A percentile compares a stretch with the other conserved stretches of the same genome.
These are phyloP conservation scores for Theodoxus fluviatilis DNA, from an alignment of 2,888 invertebrate genomes.

Conservation along the genomic window DNA sequence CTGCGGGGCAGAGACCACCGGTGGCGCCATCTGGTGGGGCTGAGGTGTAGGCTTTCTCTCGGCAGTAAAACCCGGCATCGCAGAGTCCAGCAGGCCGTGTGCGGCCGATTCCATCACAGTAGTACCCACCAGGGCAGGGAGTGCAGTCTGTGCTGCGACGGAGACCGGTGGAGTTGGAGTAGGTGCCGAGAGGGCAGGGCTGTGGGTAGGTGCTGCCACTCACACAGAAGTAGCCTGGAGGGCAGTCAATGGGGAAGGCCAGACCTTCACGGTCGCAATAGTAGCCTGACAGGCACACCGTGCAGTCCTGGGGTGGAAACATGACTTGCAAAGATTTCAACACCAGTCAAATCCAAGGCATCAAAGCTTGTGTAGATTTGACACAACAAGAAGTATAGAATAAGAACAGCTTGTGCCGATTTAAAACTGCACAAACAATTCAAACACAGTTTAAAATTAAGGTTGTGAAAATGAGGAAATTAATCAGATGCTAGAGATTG, in stretches of 20 bases:
- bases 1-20: constrained; percentile 61
- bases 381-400: too few species aligned
- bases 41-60: constrained; percentile 62
- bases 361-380: too few species aligned
- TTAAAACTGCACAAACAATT: too few species aligned
- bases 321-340: not conserved
- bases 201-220: constrained; percentile 55
- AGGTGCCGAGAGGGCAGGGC: constrained; percentile 63
- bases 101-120: constrained; percentile 62
- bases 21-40: constrained; percentile 62
- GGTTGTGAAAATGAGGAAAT: too few species aligned
- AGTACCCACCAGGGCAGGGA: constrained; percentile 62
- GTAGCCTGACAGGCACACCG: constrained; percentile 60
- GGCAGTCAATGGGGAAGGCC: constrained; percentile 56
- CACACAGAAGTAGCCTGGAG: constrained; percentile 61
- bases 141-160: constrained; percentile 59
- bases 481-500: too few species aligned
- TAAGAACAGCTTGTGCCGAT: too few species aligned
- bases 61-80: constrained; percentile 59
- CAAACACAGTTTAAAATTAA: too few species aligned
- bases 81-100: constrained; percentile 58
- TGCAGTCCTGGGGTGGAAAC: constrained; percentile 39
- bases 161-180: constrained; percentile 57
- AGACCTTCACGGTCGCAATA: constrained; percentile 60
- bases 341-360: not conserved